phyloP scores from a whole-genome alignment of 2,888 invertebrate genomes.

The Leptopilina drosophilae region DNA sequence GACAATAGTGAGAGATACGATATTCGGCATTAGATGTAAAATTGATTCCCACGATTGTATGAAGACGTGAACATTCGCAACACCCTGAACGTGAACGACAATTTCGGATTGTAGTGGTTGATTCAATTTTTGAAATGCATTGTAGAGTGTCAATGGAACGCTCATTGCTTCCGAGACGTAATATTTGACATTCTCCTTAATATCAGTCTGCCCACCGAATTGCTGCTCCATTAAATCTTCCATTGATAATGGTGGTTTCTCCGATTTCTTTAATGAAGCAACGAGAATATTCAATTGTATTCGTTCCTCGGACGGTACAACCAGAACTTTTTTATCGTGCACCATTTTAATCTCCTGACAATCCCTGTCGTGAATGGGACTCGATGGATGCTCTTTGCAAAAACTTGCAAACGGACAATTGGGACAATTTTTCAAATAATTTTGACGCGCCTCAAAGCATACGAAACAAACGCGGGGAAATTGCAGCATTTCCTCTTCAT shows the following conservation, averaged over 20 bases:
- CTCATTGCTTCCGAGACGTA: background rate
- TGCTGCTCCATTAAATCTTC: too few relatives aligned
- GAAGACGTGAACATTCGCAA: background rate
- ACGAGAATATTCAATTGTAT: too few relatives aligned
- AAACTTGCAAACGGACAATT: background rate
- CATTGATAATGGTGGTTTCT: too few relatives aligned
- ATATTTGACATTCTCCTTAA: constrained; percentile 24
- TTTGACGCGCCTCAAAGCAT: constrained; percentile 58
- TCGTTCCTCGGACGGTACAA: too few relatives aligned
- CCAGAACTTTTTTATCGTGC: constrained; percentile 47
- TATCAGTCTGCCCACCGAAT: constrained; percentile 45
- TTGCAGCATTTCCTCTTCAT: constrained; percentile 64
- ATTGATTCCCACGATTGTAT: background rate
- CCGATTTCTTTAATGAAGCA: too few relatives aligned
- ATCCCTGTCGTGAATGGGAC: constrained; percentile 10
- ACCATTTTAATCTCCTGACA: constrained; percentile 60
- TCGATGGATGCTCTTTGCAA: constrained; percentile 20
- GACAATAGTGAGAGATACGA: background rate
- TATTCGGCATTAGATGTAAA: background rate
- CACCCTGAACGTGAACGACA: background rate
- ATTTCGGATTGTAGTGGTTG: background rate
- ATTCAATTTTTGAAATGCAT: background rate
- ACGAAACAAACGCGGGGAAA: constrained; percentile 64
- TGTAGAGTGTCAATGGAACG: background rate
- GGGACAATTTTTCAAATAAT: constrained; percentile 59